Evolutionary conservation across 2,113 vertebrate species (phyloP), one percentile per base, ranked within the genome.

Genomic region (Pyxicephalus adspersus): DNA sequence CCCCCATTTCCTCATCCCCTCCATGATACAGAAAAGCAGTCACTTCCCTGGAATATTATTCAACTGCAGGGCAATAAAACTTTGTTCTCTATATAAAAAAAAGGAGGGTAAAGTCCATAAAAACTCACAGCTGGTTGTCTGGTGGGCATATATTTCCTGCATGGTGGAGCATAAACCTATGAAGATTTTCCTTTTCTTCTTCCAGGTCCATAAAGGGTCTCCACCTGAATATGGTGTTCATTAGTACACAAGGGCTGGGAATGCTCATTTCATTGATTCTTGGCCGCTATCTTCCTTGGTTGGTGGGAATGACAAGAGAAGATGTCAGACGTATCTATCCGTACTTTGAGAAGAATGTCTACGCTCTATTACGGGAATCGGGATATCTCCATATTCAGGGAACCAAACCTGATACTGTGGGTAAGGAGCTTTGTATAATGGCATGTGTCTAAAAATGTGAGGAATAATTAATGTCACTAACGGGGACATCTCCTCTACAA

Each of bases 401-500:
- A 83, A 95, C 96, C 65, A 96, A 96, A 84, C 95, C 96, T 19
- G 96, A 96, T 85, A 95, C 94, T 70, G 92, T 89, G 87, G 96
- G 96, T 96, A 87, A 72, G 55, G 15, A 25, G 1, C 20, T 5
- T 22, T 50, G 3, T 13, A 17, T 8, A 25, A 4, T 38, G 1
- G 9, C 34, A 45, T 45, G 15, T 15, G 38, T 45, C 6, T 13
- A 45, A 45, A 45, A 9, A 11, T 1, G 34, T 38, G 9, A 38
- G 34, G 11, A 45, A 15, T 45, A 45, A 15, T 1, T 13, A 45
- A 45, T 45, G 11, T 45, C 38, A 45, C 1, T 6, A 45, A 45
- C 11, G 15, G 38, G 11, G 1, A 1, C 0, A 45, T 38, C 2
- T 1, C 34, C 34, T 3, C 38, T 13, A 1, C 11, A 13, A 45